Evolutionary conservation across 2,888 invertebrate species (phyloP), one percentile per base, ranked within the genome.

Genomic region (Orthosia incerta): DNA sequence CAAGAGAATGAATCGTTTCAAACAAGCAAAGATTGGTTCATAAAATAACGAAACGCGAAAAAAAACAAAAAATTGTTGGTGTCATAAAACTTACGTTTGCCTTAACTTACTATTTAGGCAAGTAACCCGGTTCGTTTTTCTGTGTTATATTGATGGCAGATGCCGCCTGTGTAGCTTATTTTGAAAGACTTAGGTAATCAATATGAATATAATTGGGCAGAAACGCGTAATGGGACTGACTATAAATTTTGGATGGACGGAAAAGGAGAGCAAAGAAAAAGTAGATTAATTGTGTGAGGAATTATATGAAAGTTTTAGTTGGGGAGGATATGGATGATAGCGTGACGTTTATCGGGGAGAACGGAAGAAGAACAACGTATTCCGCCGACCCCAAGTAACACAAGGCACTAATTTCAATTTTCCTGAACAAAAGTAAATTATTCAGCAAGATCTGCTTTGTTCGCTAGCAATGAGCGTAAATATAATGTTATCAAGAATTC

Each of bases 401-500:
- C 12, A 31, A 31, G 31, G 31, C 31, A 31, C 18, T 18, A 5
- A 50, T 18, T 18, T 57, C 4, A 51, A 2, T 66, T 45, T 68
- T 15, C 15, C 26, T 45, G 3, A 53, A 74, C n/a, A 67, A 76
- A 76, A 51, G 60, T 23, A 45, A 51, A 59, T 46, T 55, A 71
- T 46, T 46, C 26, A 51, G 13, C 16, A 45, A 71, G 31, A 61
- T 61, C 61, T 79, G 50, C 71, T 71, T 78, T 75, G 76, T 79
- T 57, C 81, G 45, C 39, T 53, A 45, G 51, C 82, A 70, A 31
- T 31, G 23, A 56, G 68, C 70, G 75, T 69, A 83, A 84, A 84
- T 76, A 89, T 85, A 89, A 87, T 89, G 89, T 88, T 91, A 91
- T 89, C 91, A 78, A 60, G 82, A 85, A 83, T 85, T 67, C 81